phyloP scores from a whole-genome alignment of 2,888 invertebrate species.

The Ceramica pisi region DNA sequence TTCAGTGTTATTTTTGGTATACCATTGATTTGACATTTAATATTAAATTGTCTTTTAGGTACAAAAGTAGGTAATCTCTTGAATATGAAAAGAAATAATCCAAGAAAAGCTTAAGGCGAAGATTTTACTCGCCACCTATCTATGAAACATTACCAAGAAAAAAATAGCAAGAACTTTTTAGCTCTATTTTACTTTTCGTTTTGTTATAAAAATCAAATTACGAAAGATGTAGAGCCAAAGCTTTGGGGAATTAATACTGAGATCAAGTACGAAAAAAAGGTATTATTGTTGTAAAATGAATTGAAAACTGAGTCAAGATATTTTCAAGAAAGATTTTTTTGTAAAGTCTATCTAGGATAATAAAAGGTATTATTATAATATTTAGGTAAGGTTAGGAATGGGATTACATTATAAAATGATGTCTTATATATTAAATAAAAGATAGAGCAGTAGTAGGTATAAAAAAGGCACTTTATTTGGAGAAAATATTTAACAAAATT shows the following conservation, averaged over 20 bases:
- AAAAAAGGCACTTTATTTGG: too few species aligned
- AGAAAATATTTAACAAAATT: not conserved
- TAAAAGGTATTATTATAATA: not conserved
- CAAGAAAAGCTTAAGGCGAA: not conserved
- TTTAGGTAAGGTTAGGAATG: not conserved
- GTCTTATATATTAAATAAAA: not conserved
- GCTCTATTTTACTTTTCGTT: slow-evolving; percentile 18
- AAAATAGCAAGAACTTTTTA: slow-evolving; percentile 9
- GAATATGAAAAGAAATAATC: not conserved
- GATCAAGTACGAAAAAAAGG: slow-evolving; percentile 23
- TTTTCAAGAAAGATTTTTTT: slow-evolving; percentile 15
- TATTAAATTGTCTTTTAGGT: not conserved
- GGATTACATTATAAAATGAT: slow-evolving; percentile 1
- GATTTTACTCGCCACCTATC: not conserved
- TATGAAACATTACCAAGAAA: not conserved
- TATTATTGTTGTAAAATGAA: slow-evolving; percentile 22
- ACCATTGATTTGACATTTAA: too few species aligned
- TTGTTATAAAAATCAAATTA: slow-evolving; percentile 39
- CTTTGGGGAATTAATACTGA: slow-evolving; percentile 22
- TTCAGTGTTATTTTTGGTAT: too few species aligned
- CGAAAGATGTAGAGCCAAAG: slow-evolving; percentile 14
- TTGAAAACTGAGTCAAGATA: slow-evolving; percentile 25
- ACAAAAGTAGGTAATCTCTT: too few species aligned
- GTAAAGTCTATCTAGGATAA: not conserved
- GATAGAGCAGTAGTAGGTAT: not conserved